Evolutionary conservation across 2,888 invertebrate species (phyloP).

Genomic region (Brenthis ino): DNA sequence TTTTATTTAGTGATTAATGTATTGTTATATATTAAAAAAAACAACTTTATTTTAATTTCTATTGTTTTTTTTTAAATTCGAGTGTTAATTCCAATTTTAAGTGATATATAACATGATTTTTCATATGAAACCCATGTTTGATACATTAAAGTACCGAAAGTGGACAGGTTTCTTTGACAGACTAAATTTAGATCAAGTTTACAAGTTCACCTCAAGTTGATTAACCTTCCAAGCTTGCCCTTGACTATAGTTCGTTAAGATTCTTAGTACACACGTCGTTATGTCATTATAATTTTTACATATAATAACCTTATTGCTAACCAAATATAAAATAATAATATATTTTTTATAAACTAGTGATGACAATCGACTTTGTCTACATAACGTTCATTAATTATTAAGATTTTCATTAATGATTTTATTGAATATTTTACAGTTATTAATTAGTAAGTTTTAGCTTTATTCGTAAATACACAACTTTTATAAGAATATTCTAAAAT

Average conservation of each 20-base stretch:
- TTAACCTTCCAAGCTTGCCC: slow-evolving; percentile 37
- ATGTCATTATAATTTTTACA: slow-evolving; percentile 16
- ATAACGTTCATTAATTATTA: too few species aligned
- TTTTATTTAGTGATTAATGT: not conserved
- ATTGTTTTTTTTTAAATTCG: too few species aligned
- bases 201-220: slow-evolving; percentile 40
- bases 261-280: slow-evolving; percentile 20
- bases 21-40: too few species aligned
- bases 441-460: too few species aligned
- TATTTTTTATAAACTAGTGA: not conserved
- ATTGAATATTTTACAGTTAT: too few species aligned
- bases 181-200: slow-evolving; percentile 39
- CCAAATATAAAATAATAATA: not conserved
- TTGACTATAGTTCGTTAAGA: slow-evolving; percentile 33
- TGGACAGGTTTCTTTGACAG: slow-evolving; percentile 36
- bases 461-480: too few species aligned
- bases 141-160: slow-evolving; percentile 4
- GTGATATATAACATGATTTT: too few species aligned
- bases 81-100: too few species aligned
- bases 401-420: too few species aligned
- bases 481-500: too few species aligned
- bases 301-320: slow-evolving; percentile 8
- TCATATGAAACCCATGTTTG: not conserved
- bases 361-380: too few species aligned
- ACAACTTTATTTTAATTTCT: too few species aligned